Percentiles rank a stretch among this genome's conserved stretches.
Conservation (phyloP, 2,888 invertebrate species). For the Sturmia bella region DNA sequence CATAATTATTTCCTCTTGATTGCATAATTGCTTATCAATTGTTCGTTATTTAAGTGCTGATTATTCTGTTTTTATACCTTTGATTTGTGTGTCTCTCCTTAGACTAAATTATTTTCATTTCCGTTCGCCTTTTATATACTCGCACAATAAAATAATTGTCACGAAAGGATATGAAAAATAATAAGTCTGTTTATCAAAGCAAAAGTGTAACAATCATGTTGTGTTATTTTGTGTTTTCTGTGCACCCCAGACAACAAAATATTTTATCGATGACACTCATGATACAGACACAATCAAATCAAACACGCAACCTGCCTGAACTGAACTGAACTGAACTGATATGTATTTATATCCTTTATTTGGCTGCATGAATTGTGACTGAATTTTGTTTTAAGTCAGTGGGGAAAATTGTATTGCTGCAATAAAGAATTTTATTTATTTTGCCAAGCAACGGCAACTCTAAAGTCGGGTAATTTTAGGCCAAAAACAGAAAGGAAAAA, state of each 20-base stretch:
- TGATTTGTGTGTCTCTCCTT: conserved; percentile 37
- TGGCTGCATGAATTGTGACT: neutral
- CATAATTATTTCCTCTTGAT: conserved; percentile 52
- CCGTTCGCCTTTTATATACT: conserved; percentile 50
- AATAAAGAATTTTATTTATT: conserved; percentile 69
- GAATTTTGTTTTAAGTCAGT: conserved; percentile 8
- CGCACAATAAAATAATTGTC: conserved; percentile 44
- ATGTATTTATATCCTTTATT: conserved; percentile 44
- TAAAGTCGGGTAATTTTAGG: conserved; percentile 28
- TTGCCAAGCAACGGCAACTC: conserved; percentile 82
- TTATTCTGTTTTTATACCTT: conserved; percentile 76
- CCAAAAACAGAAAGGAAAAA: neutral
- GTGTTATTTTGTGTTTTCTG: conserved; percentile 39
- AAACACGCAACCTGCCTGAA: conserved; percentile 45
- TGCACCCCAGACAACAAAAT: conserved; percentile 64
- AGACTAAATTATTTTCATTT: conserved; percentile 51
- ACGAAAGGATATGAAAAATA: conserved; percentile 51
- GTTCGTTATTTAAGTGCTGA: conserved; percentile 8
- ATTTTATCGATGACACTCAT: conserved; percentile 71
- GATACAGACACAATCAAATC: conserved; percentile 54
- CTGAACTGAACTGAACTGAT: neutral
- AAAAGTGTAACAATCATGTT: conserved; percentile 32
- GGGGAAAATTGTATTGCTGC: conserved; percentile 13
- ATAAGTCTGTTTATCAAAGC: conserved; percentile 24
- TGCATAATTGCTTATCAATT: conserved; percentile 43